Evolutionary conservation across 2,888 invertebrate species (phyloP), one percentile per base, ranked within the genome.

Genomic region (Luperina nickerlii): DNA sequence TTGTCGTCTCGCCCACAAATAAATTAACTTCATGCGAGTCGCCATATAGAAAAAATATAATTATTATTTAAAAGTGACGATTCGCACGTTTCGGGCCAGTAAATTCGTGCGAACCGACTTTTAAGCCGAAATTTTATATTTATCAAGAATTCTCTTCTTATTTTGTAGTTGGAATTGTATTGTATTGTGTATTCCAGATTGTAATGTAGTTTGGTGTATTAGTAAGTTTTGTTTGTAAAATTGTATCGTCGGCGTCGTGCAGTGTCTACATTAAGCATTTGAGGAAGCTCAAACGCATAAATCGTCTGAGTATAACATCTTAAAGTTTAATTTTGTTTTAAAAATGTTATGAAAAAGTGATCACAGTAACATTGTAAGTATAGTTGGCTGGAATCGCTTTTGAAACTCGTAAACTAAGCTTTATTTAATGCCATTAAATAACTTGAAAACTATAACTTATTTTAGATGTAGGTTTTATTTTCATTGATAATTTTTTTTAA

Each of bases 361-460:
- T 87, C 76, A 68, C 83, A 77, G 42, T 83, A 76, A 63, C 32
- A 54, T 51, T 68, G 42, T 87, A 80, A 84, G 78, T 66, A 60
- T 84, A 85, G 76, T 69, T 86, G 83, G 82, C 74, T 80, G 75
- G 54, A 76, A 76, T 81, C 70, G 82, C 76, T 83, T 86, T 79
- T 83, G 48, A 18, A 74, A 76, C 54, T 87, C 79, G 81, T 86
- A 85, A 79, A 84, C 82, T 88, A 88, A 90, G 91, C 89, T 92
- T 92, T 93, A 92, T 82, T 82, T 88, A 87, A 91, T 91, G 90
- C 90, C 90, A 91, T 90, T 90, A 82, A 82, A 83, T 86, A 87
- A 86, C 79, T 90, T 81, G 81, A 79, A 83, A 84, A 80, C 79
- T 88, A 66, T 92, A 91, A 93, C 76, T 93, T 92, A 92, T 92